These are phyloP conservation scores for Syrrhaptes paradoxus DNA, from an alignment of 2,113 vertebrate species.

Conservation along the genomic window DNA sequence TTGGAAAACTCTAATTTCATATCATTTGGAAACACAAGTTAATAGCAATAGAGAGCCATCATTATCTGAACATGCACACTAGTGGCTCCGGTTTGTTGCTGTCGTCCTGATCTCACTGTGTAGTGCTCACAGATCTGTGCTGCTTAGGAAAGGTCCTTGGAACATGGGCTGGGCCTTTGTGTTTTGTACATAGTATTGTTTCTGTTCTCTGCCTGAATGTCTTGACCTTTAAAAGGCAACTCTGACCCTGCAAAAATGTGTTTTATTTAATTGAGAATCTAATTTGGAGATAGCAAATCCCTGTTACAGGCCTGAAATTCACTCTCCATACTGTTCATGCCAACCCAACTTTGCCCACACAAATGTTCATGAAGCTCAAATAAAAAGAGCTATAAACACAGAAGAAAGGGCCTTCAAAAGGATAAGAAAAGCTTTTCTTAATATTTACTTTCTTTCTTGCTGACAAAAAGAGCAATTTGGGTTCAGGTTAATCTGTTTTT, in stretches of 20 bases:
- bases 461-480: neutral
- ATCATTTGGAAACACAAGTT: neutral
- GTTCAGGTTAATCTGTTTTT: neutral
- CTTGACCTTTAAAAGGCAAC: conserved; percentile 28
- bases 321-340: neutral
- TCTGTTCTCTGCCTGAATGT: neutral
- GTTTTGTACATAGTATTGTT: neutral
- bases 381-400: neutral
- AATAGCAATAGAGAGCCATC: neutral
- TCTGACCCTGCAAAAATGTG: neutral
- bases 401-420: neutral
- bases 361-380: neutral
- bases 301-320: neutral
- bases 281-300: neutral
- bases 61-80: neutral
- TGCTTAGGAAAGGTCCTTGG: neutral
- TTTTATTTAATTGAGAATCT: conserved; percentile 21
- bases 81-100: neutral
- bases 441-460: neutral
- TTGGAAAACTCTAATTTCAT: neutral
- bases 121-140: neutral
- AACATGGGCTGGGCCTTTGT: neutral
- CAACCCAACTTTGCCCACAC: neutral
- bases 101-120: neutral
- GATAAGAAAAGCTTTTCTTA: neutral